Evolutionary conservation across 2,797 vertebrate genomes (phyloP).

Genomic region (Pseudopleuronectes americanus): DNA sequence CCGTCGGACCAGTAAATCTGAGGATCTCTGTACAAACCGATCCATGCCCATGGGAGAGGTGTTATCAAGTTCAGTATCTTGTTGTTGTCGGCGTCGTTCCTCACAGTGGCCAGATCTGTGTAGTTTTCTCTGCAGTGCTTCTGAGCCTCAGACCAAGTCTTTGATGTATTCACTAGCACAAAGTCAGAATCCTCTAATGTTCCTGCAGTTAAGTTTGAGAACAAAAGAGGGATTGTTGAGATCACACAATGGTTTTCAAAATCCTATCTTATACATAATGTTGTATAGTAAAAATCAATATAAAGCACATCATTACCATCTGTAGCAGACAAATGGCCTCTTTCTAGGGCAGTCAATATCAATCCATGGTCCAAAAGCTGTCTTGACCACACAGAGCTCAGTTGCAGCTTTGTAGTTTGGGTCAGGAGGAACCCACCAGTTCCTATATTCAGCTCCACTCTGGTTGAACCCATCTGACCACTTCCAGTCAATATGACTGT

Average conservation of each 20-base stretch:
- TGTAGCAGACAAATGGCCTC: background rate
- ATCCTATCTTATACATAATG: background rate
- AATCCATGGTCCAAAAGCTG: rapidly evolving
- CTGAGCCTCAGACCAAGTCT: no score
- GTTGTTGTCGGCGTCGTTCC: no score
- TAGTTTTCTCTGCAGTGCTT: background rate
- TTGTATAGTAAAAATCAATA: background rate
- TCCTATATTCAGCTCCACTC: background rate
- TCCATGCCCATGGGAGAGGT: rapidly evolving
- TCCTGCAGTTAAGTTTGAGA: background rate
- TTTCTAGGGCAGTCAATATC: background rate
- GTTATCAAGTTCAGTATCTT: no score
- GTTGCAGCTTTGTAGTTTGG: background rate
- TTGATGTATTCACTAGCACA: no score
- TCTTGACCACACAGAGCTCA: background rate
- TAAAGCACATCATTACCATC: background rate
- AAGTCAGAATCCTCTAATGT: background rate
- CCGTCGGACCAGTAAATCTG: background rate
- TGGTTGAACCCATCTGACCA: background rate
- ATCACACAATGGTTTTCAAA: background rate
- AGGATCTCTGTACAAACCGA: background rate
- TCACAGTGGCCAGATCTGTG: background rate
- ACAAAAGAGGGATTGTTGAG: background rate
- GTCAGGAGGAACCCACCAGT: rapidly evolving
- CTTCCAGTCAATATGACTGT: background rate